Percentiles rank a stretch among this genome's conserved stretches.
Conservation (phyloP, 2,888 invertebrate genomes). For the Zelleria hepariella region DNA sequence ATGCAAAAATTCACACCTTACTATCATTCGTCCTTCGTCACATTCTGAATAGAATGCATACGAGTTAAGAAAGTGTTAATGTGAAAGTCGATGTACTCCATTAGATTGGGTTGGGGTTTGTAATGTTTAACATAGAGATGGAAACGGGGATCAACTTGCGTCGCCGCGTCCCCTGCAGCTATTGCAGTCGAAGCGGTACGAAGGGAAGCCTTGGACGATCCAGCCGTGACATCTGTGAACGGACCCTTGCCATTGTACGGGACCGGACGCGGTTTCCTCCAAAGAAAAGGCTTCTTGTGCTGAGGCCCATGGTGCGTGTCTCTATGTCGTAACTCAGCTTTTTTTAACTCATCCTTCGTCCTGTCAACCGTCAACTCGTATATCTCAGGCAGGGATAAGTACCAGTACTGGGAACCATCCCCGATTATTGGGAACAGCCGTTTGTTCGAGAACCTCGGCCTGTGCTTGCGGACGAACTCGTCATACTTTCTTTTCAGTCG, state of each 20-base stretch:
- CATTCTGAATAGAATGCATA: conserved; percentile 44
- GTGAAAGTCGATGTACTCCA: conserved; percentile 57
- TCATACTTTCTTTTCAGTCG: conserved; percentile 52
- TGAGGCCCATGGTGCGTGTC: conserved; percentile 41
- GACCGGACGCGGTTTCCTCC: conserved; percentile 37
- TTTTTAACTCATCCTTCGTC: background rate
- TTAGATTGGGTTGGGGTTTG: conserved; percentile 50
- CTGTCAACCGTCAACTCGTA: conserved; percentile 41
- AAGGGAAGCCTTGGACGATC: background rate
- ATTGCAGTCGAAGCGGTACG: background rate
- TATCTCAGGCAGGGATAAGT: conserved; percentile 63
- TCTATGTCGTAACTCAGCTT: conserved; percentile 31
- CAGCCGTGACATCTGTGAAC: conserved; percentile 27
- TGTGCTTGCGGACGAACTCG: conserved; percentile 56
- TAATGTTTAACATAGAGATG: conserved; percentile 55
- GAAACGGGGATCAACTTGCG: conserved; percentile 42
- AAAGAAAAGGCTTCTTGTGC: conserved; percentile 55
- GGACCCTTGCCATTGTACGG: conserved; percentile 39
- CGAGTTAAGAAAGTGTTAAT: conserved; percentile 44
- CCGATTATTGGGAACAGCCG: conserved; percentile 60
- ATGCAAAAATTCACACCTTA: too few species aligned
- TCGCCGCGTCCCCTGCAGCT: background rate
- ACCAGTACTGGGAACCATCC: conserved; percentile 61
- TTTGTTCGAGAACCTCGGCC: conserved; percentile 55
- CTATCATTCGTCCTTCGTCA: conserved; percentile 21